Percentiles rank a stretch among this genome's conserved stretches.
phyloP scores from a whole-genome alignment of 2,888 invertebrate genomes.

The Cetonia aurata region DNA sequence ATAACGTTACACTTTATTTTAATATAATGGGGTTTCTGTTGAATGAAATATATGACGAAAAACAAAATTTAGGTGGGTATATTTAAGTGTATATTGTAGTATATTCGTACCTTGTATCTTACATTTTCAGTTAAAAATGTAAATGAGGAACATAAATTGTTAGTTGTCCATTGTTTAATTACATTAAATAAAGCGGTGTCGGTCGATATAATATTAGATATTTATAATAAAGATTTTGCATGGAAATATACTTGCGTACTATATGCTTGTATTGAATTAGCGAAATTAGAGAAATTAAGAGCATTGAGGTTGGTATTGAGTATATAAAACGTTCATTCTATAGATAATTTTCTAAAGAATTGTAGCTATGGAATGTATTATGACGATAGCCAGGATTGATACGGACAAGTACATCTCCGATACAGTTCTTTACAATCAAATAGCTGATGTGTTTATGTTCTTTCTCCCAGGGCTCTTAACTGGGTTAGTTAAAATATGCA shows the following conservation, averaged over 20 bases:
- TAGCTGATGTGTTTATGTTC: slow-evolving; percentile 72
- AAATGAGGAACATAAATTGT: slow-evolving; percentile 75
- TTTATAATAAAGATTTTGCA: slow-evolving; percentile 72
- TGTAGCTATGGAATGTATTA: slow-evolving; percentile 72
- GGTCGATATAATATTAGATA: slow-evolving; percentile 67
- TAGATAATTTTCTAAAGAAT: slow-evolving; percentile 60
- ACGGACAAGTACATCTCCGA: slow-evolving; percentile 70
- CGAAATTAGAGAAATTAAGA: slow-evolving; percentile 75
- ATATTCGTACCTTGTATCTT: not conserved
- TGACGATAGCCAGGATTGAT: slow-evolving; percentile 74
- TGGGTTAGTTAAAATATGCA: slow-evolving; percentile 72
- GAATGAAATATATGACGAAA: slow-evolving; percentile 70
- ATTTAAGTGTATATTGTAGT: no score
- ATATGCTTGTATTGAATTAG: slow-evolving; percentile 74
- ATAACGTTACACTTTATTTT: slow-evolving; percentile 69
- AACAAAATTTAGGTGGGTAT: slow-evolving; percentile 67
- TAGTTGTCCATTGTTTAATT: slow-evolving; percentile 70
- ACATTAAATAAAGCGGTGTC: slow-evolving; percentile 68
- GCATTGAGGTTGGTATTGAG: slow-evolving; percentile 71
- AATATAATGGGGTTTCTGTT: slow-evolving; percentile 71
- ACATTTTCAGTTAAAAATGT: slow-evolving; percentile 67
- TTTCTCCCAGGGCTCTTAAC: slow-evolving; percentile 76
- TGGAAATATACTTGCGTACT: slow-evolving; percentile 76
- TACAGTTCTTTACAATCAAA: slow-evolving; percentile 67
- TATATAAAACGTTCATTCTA: not conserved